Evolutionary conservation across 2,888 invertebrate genomes (phyloP), one percentile per base, ranked within the genome.

Genomic region (Pilophorus perplexus): DNA sequence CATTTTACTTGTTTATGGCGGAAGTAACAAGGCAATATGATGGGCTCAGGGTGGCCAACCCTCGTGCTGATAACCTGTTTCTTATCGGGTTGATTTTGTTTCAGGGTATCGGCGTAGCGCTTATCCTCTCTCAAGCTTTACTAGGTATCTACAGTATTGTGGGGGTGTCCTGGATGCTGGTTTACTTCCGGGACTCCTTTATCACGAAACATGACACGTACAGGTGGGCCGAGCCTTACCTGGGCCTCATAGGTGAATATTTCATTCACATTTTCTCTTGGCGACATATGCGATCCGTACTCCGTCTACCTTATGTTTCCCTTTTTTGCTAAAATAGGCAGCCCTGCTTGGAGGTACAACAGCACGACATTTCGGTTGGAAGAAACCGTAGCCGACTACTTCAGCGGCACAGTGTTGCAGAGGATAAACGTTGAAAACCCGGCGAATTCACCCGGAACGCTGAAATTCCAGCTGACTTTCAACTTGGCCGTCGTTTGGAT

Each of bases 401-500:
- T 91, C 73, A 90, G 88, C 76, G 87, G 87, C 6, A 85, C 89
- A 54, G 92, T 93, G n/a, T 78, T 93, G 60, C 89, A 90, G 74
- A 80, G 88, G 57, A 77, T 78, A 70, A 79, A 78, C 66, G 74
- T 79, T 22, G 71, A 71, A 62, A 64, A 68, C 28, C 70, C 72
- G 2, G 67, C 70, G 10, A 75, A 72, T 55, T 74, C 77, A 8
- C 83, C 83, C 64, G 86, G 87, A 23, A 83, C 81, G 55, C 83
- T 90, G 67, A 89, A 89, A 77, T 92, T 93, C 78, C 90, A 93
- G 81, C 85, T 92, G 70, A 90, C 92, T 2, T 92, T 93, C 78
- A 92, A 93, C 77, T 80, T 93, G 76, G 90, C 90, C 0, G 88
- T 93, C 3, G 87, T 93, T 20, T 94, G 93, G 93, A 87, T 90